A percentile compares a stretch with the other conserved stretches of the same genome.
Evolutionary conservation across 1,140 invertebrate genomes (phyloP).

Genomic region (Drosophila quadrilineata): DNA sequence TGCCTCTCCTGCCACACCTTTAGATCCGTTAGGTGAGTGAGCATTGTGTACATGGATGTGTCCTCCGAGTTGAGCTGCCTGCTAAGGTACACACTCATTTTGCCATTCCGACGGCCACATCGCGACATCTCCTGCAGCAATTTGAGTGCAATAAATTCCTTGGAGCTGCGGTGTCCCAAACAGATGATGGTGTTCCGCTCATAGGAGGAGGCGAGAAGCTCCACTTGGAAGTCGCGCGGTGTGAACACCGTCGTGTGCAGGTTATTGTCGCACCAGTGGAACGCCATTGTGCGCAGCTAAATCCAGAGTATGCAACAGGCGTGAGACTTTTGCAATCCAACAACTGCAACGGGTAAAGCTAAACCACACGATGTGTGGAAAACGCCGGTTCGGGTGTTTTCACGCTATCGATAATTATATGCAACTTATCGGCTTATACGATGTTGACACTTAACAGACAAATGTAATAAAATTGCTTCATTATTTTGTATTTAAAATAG

Average conservation of each 20-base stretch:
- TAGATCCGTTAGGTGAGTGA: constrained; percentile 69
- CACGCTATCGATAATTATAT: constrained; percentile 27
- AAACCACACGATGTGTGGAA: constrained; percentile 27
- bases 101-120: constrained; percentile 81
- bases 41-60: constrained; percentile 67
- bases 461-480: no score
- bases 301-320: constrained; percentile 32
- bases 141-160: constrained; percentile 94
- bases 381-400: constrained; percentile 39
- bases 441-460: no score
- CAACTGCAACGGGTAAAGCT: constrained; percentile 28
- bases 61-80: constrained; percentile 34
- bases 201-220: constrained; percentile 90
- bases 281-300: constrained; percentile 58
- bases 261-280: constrained; percentile 82
- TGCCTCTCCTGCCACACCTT: constrained; percentile 67
- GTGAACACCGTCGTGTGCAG: constrained; percentile 84
- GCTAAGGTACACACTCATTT: constrained; percentile 63
- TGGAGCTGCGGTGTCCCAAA: constrained; percentile 90
- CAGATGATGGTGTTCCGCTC: constrained; percentile 92
- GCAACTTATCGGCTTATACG: neutral
- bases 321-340: constrained; percentile 1
- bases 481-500: no score
- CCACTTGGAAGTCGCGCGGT: constrained; percentile 89
- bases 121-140: constrained; percentile 89